A percentile compares a stretch with the other conserved stretches of the same genome.
Conservation (phyloP, 2,888 invertebrate genomes). For the Scotopteryx bipunctaria region DNA sequence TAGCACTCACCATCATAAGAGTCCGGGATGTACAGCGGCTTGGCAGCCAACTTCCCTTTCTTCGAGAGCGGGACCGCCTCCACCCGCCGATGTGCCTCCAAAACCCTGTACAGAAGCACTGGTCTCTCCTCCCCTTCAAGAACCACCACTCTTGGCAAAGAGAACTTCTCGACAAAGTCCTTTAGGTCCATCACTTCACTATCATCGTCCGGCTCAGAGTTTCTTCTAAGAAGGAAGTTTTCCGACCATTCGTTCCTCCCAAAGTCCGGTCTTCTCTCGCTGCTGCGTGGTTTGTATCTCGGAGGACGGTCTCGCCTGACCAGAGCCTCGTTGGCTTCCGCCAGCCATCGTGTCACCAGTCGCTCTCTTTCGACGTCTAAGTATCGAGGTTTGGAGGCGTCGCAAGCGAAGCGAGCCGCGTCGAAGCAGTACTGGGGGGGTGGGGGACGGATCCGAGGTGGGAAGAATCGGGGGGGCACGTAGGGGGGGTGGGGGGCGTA, state of each 20-base stretch:
- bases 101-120: constrained; percentile 84
- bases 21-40: constrained; percentile 85
- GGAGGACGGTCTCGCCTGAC: constrained; percentile 74
- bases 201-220: constrained; percentile 76
- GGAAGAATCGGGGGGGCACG: constrained; percentile 75
- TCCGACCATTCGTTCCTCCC: constrained; percentile 72
- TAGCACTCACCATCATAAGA: constrained; percentile 85
- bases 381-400: constrained; percentile 77
- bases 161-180: constrained; percentile 85
- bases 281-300: constrained; percentile 74
- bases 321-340: constrained; percentile 78
- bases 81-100: constrained; percentile 85
- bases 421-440: constrained; percentile 82
- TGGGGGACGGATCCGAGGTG: constrained; percentile 73
- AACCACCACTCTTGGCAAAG: constrained; percentile 84
- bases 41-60: constrained; percentile 83
- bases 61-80: constrained; percentile 84
- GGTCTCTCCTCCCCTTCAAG: constrained; percentile 83
- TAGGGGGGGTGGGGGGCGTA: constrained; percentile 77
- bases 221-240: constrained; percentile 69
- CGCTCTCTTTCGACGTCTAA: constrained; percentile 77
- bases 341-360: constrained; percentile 77
- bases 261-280: constrained; percentile 77
- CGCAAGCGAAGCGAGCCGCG: constrained; percentile 79
- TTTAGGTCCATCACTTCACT: constrained; percentile 79